Evolutionary conservation across 2,888 invertebrate species (phyloP).

Genomic region (Nebria salina): DNA sequence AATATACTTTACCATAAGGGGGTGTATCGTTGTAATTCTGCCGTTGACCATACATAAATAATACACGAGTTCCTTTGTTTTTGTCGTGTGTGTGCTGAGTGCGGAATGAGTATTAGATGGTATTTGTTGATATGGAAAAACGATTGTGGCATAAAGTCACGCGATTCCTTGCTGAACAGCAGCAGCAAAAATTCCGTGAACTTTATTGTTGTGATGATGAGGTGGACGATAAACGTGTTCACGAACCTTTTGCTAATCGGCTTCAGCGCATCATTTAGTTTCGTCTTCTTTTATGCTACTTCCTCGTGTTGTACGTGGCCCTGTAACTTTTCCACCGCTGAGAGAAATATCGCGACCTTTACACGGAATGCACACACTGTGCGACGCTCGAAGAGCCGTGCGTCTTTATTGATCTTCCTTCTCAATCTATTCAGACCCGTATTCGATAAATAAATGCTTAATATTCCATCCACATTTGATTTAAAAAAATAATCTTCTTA

Average conservation of each 20-base stretch:
- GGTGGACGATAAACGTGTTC: background rate
- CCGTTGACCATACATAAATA: background rate
- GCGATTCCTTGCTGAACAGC: background rate
- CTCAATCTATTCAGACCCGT: background rate
- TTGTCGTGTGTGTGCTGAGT: background rate
- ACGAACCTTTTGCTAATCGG: background rate
- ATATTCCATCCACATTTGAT: too few species aligned
- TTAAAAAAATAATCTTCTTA: too few species aligned
- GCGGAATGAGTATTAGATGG: background rate
- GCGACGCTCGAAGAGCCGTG: background rate
- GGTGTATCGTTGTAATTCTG: background rate
- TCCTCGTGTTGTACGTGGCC: slow-evolving; percentile 29
- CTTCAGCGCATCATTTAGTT: background rate
- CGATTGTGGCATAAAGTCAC: slow-evolving; percentile 1
- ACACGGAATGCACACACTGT: slow-evolving; percentile 21
- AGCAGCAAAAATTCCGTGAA: background rate
- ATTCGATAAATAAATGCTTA: background rate
- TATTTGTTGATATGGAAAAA: background rate
- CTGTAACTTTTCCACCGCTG: slow-evolving; percentile 12
- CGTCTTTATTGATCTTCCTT: background rate
- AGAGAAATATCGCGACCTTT: slow-evolving; percentile 37
- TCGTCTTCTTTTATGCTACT: background rate
- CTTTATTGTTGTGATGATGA: background rate
- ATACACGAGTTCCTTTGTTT: background rate
- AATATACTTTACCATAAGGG: background rate